These are phyloP conservation scores for Drosophila watanabei DNA, from an alignment of 1,140 invertebrate species.

Conservation along the genomic window DNA sequence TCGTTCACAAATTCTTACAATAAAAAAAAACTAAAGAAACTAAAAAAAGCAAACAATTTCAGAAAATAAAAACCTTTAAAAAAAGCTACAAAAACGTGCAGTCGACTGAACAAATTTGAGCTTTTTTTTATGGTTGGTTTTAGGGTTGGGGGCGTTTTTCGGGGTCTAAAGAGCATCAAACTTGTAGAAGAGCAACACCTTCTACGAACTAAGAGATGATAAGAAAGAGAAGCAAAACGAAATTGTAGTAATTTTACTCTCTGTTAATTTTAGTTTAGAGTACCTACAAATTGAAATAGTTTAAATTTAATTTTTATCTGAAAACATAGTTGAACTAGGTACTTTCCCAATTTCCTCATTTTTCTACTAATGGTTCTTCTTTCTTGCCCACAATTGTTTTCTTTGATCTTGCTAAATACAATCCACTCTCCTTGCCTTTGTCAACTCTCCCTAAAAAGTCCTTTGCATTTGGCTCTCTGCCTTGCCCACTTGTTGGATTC, in stretches of 20 bases:
- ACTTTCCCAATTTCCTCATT: too few species aligned
- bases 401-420: constrained; percentile 2
- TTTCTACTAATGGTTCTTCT: not conserved
- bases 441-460: constrained; percentile 3
- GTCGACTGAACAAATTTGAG: constrained; percentile 9
- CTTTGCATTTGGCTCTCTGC: constrained; percentile 17
- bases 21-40: constrained; percentile 4
- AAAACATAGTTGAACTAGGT: too few species aligned
- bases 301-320: not conserved
- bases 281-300: not conserved
- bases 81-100: constrained; percentile 14
- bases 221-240: constrained; percentile 5
- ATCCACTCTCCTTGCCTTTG: not conserved
- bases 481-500: constrained; percentile 74
- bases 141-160: constrained; percentile 9
- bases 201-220: constrained; percentile 12
- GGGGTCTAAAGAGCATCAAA: constrained; percentile 13
- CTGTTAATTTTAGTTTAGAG: too few species aligned
- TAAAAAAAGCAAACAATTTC: not conserved
- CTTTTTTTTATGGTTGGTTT: constrained; percentile 16
- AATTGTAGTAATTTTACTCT: not conserved
- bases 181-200: constrained; percentile 19
- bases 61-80: not conserved
- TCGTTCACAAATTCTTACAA: constrained; percentile 61
- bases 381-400: not conserved